phyloP scores from a whole-genome alignment of 2,797 vertebrate genomes.

The Ctenochaetus hawaiiensis region DNA sequence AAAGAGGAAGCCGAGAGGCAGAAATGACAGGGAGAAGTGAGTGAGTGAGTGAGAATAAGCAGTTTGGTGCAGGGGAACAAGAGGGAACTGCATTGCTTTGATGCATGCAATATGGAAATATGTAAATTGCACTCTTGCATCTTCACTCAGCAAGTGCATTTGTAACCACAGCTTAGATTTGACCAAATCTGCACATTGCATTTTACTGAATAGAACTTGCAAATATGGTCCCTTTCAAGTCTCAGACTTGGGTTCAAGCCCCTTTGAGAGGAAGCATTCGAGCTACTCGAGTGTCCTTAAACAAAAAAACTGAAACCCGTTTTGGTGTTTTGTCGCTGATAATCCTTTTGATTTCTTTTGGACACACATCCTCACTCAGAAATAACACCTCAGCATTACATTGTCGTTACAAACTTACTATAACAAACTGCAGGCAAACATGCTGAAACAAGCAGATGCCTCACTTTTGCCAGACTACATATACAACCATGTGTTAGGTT shows the following conservation, averaged over 20 bases:
- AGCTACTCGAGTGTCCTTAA: conserved; percentile 51
- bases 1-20: conserved; percentile 66
- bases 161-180: conserved; percentile 52
- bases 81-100: conserved; percentile 54
- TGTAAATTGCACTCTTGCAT: conserved; percentile 63
- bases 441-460: conserved; percentile 33
- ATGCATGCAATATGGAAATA: conserved; percentile 61
- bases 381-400: conserved; percentile 58
- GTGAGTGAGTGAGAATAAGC: conserved; percentile 55
- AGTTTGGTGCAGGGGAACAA: conserved; percentile 42
- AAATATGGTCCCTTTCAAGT: conserved; percentile 47
- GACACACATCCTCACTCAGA: conserved; percentile 19
- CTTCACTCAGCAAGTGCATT: conserved; percentile 66
- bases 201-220: conserved; percentile 51
- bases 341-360: conserved; percentile 50
- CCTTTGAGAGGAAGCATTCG: neutral
- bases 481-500: conserved; percentile 22
- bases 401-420: conserved; percentile 43
- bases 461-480: conserved; percentile 11
- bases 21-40: conserved; percentile 61
- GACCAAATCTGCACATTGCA: conserved; percentile 33
- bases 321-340: conserved; percentile 46
- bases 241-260: conserved; percentile 32
- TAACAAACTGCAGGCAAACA: conserved; percentile 12
- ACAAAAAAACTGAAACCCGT: conserved; percentile 51